Evolutionary conservation across 2,113 vertebrate species (phyloP), one percentile per base, ranked within the genome.

Genomic region (Erythrocercus mccallii): DNA sequence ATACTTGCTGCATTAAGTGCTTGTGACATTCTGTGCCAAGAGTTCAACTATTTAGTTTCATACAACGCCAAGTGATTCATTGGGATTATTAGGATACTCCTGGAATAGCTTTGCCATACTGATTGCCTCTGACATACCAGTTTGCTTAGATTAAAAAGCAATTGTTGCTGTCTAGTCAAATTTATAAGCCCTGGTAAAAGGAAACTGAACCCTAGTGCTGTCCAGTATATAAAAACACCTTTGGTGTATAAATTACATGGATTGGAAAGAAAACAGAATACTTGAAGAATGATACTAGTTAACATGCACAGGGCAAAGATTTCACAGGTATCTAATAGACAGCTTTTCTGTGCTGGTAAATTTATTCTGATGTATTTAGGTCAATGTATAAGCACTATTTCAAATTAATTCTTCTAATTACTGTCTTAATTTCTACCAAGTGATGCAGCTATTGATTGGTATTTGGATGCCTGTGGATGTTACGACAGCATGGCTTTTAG

Each of bases 121-220:
- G 95, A 95, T 97, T 96, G 97, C 94, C 97, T 98, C 97, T 98
- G 98, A 98, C 98, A 97, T 93, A 96, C 96, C 97, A 94, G 97
- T 98, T 98, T 98, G 97, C 97, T 97, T 94, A 97, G 98, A 98
- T 99, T 98, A 98, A 98, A 98, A 98, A 97, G 98, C 97, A 97
- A 95, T 98, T 98, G 88, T 96, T 96, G 87, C 94, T 98, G 97
- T 97, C 98, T 97, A 92, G 97, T 97, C 96, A 94, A 90, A 98
- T 98, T 98, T 98, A 98, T 97, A 97, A 94, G 95, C 94, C 93
- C 69, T 88, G 89, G 79, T 92, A 92, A 90, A 91, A 97, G 94
- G 88, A 95, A 96, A 84, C 86, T 82, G 96, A 97, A 92, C 94
- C 94, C 88, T 93, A 90, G 79, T 94, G 95, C 88, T 96, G 96